These are phyloP conservation scores for Diprion similis DNA, from an alignment of 1,140 invertebrate genomes.

Conservation along the genomic window DNA sequence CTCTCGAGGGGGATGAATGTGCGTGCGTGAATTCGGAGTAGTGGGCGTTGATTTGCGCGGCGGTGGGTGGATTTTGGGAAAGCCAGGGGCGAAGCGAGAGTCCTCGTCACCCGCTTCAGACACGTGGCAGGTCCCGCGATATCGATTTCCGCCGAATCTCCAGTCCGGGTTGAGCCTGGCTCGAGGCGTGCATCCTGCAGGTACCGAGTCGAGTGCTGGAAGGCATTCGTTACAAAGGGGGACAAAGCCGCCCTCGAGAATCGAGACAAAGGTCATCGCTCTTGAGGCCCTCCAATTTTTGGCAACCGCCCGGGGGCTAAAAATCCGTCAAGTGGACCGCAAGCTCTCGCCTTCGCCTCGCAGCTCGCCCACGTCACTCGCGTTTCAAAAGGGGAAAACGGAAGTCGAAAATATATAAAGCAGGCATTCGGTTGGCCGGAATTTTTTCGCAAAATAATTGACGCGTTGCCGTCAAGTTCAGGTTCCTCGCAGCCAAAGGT, in stretches of 20 bases:
- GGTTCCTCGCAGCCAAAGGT: neutral
- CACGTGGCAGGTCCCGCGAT: constrained; percentile 55
- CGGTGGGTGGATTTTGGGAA: no score
- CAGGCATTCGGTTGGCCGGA: neutral
- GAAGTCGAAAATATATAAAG: neutral
- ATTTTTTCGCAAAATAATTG: neutral
- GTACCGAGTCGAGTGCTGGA: neutral
- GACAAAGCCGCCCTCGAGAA: neutral
- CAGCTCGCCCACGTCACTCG: neutral
- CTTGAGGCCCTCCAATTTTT: neutral
- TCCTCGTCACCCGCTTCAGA: constrained; percentile 45
- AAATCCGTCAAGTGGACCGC: neutral
- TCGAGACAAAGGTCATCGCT: neutral
- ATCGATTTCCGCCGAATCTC: constrained; percentile 57
- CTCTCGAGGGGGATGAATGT: no score
- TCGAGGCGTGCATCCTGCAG: neutral
- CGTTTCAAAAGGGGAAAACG: neutral
- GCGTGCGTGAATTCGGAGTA: no score
- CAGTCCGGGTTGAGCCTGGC: neutral
- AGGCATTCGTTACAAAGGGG: neutral
- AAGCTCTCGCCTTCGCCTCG: neutral
- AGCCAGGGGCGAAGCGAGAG: neutral
- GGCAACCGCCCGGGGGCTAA: neutral
- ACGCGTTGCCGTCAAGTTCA: neutral
- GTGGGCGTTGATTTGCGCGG: no score